Percentiles rank a stretch among this genome's conserved stretches.
These are phyloP conservation scores for Schizaphis graminum DNA, from an alignment of 2,888 invertebrate genomes.

Conservation along the genomic window DNA sequence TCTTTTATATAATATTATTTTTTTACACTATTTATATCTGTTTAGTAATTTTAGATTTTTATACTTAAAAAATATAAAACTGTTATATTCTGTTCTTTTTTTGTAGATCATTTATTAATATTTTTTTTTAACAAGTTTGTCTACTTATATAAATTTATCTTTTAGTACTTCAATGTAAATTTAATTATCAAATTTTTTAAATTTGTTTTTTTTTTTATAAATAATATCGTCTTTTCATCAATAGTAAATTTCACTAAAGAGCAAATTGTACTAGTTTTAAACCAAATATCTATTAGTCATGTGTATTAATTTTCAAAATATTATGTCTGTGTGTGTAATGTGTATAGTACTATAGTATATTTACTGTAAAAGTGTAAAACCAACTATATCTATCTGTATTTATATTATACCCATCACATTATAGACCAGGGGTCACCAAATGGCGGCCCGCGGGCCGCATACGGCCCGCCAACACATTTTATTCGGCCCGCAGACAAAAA, in stretches of 20 bases:
- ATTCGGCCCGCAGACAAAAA: no score
- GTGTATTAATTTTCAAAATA: neutral
- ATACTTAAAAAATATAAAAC: neutral
- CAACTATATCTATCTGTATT: neutral
- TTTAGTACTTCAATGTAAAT: neutral
- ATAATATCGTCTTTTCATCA: neutral
- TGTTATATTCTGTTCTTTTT: slow-evolving; percentile 34
- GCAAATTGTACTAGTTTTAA: neutral
- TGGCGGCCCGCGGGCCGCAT: no score
- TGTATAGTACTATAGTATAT: neutral
- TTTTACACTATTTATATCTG: slow-evolving; percentile 32
- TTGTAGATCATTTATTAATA: neutral
- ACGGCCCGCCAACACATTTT: no score
- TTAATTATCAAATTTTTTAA: neutral
- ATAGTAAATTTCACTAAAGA: neutral
- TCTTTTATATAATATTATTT: neutral
- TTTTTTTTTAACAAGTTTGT: neutral
- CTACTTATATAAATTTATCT: neutral
- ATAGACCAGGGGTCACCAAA: no score
- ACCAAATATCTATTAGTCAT: neutral
- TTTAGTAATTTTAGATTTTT: neutral
- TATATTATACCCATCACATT: neutral
- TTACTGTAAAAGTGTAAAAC: neutral
- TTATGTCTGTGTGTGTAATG: neutral
- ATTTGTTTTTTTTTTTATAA: neutral